phyloP scores from a whole-genome alignment of 2,113 vertebrate genomes.

The Suncus etruscus region DNA sequence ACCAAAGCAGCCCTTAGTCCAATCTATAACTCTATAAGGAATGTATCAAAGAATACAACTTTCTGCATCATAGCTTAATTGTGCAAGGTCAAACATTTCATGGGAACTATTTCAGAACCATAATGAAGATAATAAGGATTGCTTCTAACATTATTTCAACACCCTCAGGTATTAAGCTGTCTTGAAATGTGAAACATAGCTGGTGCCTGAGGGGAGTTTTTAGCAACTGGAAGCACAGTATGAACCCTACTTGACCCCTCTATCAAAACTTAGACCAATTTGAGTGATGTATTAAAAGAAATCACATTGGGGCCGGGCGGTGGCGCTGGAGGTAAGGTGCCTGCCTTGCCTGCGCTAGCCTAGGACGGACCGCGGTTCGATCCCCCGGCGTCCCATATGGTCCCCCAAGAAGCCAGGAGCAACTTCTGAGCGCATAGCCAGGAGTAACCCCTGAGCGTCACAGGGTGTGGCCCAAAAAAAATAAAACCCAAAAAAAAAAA shows the following conservation, averaged over 20 bases:
- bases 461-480: too few species aligned
- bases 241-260: not conserved
- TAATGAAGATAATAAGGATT: conserved; percentile 7
- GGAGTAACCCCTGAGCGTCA: too few species aligned
- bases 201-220: not conserved
- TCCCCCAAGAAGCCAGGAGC: too few species aligned
- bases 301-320: too few species aligned
- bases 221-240: not conserved
- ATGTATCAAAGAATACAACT: not conserved
- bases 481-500: not conserved
- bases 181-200: not conserved
- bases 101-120: conserved; percentile 24
- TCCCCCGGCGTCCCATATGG: too few species aligned
- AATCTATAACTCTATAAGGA: not conserved
- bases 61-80: not conserved
- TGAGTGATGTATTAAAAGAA: not conserved
- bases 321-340: too few species aligned
- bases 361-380: too few species aligned
- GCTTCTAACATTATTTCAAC: too few species aligned
- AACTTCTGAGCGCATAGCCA: too few species aligned
- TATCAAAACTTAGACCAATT: conserved; percentile 3
- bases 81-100: not conserved
- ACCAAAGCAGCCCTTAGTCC: conserved; percentile 7
- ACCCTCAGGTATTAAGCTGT: not conserved
- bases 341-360: too few species aligned